Conservation (phyloP, 2,797 vertebrate genomes). For the Mus spretus region DNA sequence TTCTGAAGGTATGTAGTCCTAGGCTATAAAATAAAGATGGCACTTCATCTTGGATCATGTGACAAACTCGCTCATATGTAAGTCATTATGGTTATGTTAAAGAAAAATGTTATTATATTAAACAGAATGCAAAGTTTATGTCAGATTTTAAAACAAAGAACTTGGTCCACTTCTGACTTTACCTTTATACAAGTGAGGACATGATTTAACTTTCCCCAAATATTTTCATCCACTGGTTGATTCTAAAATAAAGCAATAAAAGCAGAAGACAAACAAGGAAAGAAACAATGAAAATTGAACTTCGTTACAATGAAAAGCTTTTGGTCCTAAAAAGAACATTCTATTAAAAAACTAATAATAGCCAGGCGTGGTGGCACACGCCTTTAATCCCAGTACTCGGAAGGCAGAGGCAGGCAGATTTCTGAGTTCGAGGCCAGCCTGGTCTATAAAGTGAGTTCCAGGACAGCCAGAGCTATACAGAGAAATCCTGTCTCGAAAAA, state of each 20-base stretch:
- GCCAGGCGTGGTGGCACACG: too few relatives aligned
- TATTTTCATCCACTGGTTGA: background rate
- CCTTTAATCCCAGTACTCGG: too few relatives aligned
- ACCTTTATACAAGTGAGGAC: background rate
- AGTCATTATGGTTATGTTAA: slow-evolving; percentile 57
- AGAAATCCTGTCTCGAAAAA: too few relatives aligned
- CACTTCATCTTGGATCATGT: background rate
- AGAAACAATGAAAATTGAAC: background rate
- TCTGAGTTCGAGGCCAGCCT: too few relatives aligned
- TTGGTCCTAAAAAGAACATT: background rate
- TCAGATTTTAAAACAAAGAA: slow-evolving; percentile 46
- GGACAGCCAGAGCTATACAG: too few relatives aligned
- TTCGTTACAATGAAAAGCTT: slow-evolving; percentile 37
- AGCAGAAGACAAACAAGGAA: background rate
- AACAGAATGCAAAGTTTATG: slow-evolving; percentile 1
- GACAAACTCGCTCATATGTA: slow-evolving; percentile 8
- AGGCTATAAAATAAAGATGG: background rate
- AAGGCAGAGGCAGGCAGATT: too few relatives aligned
- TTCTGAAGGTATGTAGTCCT: background rate
- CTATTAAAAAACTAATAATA: background rate
- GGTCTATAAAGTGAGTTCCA: too few relatives aligned
- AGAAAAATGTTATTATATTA: slow-evolving; percentile 8
- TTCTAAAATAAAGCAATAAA: slow-evolving; percentile 43
- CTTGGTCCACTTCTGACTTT: background rate
- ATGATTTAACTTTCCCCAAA: background rate